Percentiles rank a stretch among this genome's conserved stretches.
These are phyloP conservation scores for Tenthredo amoena DNA, from an alignment of 2,888 invertebrate genomes.

Conservation along the genomic window DNA sequence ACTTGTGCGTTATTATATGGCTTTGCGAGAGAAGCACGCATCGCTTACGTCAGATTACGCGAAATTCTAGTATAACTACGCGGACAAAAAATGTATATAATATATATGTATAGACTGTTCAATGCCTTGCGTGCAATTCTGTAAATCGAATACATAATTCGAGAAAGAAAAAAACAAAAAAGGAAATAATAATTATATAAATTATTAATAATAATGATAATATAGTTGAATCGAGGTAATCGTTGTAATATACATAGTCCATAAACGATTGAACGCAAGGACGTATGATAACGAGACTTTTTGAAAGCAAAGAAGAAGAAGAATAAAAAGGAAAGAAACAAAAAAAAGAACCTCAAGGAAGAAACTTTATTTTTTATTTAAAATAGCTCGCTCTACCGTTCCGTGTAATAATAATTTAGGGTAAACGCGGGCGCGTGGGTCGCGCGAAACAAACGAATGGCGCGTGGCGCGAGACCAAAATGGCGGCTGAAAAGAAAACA, in stretches of 20 bases:
- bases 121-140: not conserved
- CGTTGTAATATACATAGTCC: not conserved
- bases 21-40: not conserved
- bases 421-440: conserved; percentile 35
- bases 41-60: conserved; percentile 39
- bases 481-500: conserved; percentile 38
- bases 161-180: not conserved
- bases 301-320: not conserved
- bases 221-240: not conserved
- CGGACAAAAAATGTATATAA: not conserved
- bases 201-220: not conserved
- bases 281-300: not conserved
- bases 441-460: conserved; percentile 50
- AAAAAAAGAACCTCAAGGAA: not conserved
- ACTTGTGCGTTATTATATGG: not conserved
- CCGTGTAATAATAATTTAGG: conserved; percentile 35
- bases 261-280: not conserved
- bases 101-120: not conserved
- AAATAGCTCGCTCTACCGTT: conserved; percentile 29
- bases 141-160: not conserved
- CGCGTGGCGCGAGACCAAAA: conserved; percentile 48
- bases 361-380: conserved; percentile 11
- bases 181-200: not conserved
- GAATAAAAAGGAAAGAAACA: not conserved
- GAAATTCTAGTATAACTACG: not conserved